Conservation (phyloP, 1,140 invertebrate species). For the Propsilocerus akamusi region DNA sequence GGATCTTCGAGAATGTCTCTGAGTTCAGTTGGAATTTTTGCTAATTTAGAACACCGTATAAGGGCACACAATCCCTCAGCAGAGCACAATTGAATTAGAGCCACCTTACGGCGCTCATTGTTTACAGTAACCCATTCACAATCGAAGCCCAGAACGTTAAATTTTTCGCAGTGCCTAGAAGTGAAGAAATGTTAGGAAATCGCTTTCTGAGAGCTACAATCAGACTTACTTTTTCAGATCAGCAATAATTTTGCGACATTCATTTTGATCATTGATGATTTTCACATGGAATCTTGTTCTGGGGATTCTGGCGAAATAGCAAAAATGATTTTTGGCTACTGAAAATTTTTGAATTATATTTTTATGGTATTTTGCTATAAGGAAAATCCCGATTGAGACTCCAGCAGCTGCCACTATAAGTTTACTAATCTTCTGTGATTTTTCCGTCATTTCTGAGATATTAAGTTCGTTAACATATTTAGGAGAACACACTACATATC, state of each 20-base stretch:
- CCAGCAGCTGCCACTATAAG: not conserved
- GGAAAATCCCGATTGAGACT: not conserved
- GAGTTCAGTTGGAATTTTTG: conserved; percentile 32
- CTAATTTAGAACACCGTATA: conserved; percentile 35
- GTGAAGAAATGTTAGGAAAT: not conserved
- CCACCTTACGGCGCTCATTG: conserved; percentile 27
- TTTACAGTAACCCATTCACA: conserved; percentile 48
- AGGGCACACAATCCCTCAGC: conserved; percentile 38
- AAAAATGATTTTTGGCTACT: not conserved
- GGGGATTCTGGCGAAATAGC: not conserved
- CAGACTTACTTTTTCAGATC: not conserved
- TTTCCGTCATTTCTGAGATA: no score
- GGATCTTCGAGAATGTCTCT: conserved; percentile 30
- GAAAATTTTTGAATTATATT: not conserved
- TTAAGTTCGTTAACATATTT: no score
- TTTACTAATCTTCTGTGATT: no score
- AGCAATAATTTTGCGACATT: not conserved
- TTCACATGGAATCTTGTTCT: not conserved
- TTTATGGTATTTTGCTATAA: not conserved
- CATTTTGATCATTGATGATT: not conserved
- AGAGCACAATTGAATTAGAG: conserved; percentile 42
- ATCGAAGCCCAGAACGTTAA: conserved; percentile 40
- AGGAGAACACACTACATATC: no score
- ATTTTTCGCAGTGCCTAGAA: conserved; percentile 15
- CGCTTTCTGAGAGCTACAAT: not conserved